Base-by-base conservation (phyloP, 2,113 vertebrate species). In the Tragelaphus imberbis region DNA sequence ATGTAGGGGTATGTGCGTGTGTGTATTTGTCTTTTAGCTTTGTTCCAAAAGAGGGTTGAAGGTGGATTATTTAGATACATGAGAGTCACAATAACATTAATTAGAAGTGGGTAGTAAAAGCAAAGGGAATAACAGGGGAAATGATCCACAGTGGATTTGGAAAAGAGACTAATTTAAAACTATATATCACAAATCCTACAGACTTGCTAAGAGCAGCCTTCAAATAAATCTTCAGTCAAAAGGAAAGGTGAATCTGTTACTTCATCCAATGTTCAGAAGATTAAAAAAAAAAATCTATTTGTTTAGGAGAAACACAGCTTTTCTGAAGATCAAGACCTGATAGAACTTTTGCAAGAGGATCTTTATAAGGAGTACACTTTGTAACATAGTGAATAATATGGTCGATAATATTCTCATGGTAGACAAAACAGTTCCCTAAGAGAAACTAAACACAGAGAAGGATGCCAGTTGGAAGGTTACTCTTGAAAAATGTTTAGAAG, bases 81-180 rank as follows among this genome's bases (percentile, higher is more conserved):
- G 86, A 90, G 87, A 65, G 13, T 86, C 63, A 93, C 97, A 97
- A 91, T 75, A 97, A 95, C 56, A 81, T 63, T 92, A 89, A 28
- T 93, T 68, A 94, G 30, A 96, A 47, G 40, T 79, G 30, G 25
- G 19, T 63, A 59, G 58, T 80, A 84, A 90, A 94, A 93, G 21
- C 28, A 79, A 92, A 75, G n/a, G n/a, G 36, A 75, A 84, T 65
- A 68, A 79, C 40, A 93, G 80, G 61, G 63, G 55, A 94, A 85
- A 95, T 14, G 40, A 71, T 30, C 40, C 33, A 53, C 27, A 82
- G 28, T 44, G 61, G n/a, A 2, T 58, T 56, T 13, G 53, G n/a
- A 55, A 90, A 86, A 87, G 77, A 96, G 55, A 65, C 33, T 80
- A 63, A 71, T 71, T 88, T 65, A 61, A 95, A 84, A 55, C 49